These are phyloP conservation scores for Ennomos fuscantarius DNA, from an alignment of 2,888 invertebrate genomes.

Conservation along the genomic window DNA sequence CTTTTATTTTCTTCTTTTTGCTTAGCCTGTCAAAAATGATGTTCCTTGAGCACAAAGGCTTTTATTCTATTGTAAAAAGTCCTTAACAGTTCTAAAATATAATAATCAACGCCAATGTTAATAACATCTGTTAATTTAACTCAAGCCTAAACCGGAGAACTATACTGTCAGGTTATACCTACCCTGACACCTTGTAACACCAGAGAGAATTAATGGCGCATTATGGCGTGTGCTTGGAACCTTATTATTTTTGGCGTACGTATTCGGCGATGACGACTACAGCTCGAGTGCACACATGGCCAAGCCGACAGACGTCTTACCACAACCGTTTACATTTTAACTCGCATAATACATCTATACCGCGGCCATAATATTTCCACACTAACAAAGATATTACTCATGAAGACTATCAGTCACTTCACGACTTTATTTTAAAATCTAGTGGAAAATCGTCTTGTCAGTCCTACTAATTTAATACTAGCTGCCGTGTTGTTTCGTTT, in stretches of 20 bases:
- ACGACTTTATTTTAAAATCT: too few species aligned
- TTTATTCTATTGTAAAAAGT: too few species aligned
- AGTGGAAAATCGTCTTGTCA: too few species aligned
- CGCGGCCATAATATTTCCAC: slow-evolving; percentile 10
- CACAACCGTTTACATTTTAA: slow-evolving; percentile 37
- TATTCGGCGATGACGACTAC: slow-evolving; percentile 47
- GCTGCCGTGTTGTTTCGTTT: too few species aligned
- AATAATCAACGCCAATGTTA: too few species aligned
- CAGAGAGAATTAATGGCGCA: slow-evolving; percentile 18
- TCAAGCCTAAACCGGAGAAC: too few species aligned
- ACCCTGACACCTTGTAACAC: slow-evolving; percentile 1
- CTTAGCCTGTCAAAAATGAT: not conserved
- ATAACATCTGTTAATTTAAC: too few species aligned
- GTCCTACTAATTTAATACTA: too few species aligned
- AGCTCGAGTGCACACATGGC: slow-evolving; percentile 55
- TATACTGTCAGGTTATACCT: too few species aligned
- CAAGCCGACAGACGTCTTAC: slow-evolving; percentile 54
- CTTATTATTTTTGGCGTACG: slow-evolving; percentile 60
- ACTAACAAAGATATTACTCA: slow-evolving; percentile 1
- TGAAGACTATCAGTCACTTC: not conserved
- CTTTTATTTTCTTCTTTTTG: not conserved
- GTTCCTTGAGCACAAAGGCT: too few species aligned
- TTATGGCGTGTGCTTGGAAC: slow-evolving; percentile 35
- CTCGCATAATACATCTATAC: slow-evolving; percentile 13
- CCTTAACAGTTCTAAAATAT: too few species aligned